Percentiles rank a stretch among this genome's conserved stretches.
These are phyloP conservation scores for Eciton burchellii DNA, from an alignment of 1,140 invertebrate species.

Conservation along the genomic window DNA sequence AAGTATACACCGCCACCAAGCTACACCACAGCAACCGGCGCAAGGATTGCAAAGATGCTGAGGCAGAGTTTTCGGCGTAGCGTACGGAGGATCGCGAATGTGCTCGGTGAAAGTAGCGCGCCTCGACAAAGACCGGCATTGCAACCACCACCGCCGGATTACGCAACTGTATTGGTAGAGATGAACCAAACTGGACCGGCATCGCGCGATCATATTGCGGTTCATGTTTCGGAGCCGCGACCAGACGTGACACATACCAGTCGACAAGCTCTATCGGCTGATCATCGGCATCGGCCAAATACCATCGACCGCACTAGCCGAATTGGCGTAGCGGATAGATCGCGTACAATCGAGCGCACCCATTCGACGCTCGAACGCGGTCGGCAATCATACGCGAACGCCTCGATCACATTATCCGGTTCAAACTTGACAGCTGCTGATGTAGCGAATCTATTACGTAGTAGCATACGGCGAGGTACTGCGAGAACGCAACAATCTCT, in stretches of 20 bases:
- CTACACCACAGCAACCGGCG: conserved; percentile 95
- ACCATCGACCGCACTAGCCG: conserved; percentile 78
- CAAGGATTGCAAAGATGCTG: conserved; percentile 91
- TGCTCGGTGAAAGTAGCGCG: conserved; percentile 82
- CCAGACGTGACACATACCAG: conserved; percentile 61
- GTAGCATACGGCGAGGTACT: conserved; percentile 86
- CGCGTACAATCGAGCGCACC: conserved; percentile 57
- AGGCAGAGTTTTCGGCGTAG: conserved; percentile 93
- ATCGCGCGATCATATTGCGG: conserved; percentile 53
- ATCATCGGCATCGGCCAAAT: conserved; percentile 73
- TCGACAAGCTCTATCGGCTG: background rate
- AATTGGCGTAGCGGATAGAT: conserved; percentile 45
- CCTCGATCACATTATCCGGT: conserved; percentile 42
- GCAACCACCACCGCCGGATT: conserved; percentile 88
- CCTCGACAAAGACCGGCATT: conserved; percentile 77
- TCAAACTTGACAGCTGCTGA: conserved; percentile 86
- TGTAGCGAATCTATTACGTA: conserved; percentile 87
- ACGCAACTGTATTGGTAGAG: conserved; percentile 88
- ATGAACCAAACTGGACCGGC: conserved; percentile 82
- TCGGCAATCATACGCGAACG: conserved; percentile 38
- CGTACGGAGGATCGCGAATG: conserved; percentile 89
- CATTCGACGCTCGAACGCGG: conserved; percentile 66
- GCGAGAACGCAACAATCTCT: conserved; percentile 76
- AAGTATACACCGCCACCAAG: conserved; percentile 97
- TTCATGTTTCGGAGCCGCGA: conserved; percentile 72